phyloP scores from a whole-genome alignment of 2,113 vertebrate species.

The Muntiacus muntjak region DNA sequence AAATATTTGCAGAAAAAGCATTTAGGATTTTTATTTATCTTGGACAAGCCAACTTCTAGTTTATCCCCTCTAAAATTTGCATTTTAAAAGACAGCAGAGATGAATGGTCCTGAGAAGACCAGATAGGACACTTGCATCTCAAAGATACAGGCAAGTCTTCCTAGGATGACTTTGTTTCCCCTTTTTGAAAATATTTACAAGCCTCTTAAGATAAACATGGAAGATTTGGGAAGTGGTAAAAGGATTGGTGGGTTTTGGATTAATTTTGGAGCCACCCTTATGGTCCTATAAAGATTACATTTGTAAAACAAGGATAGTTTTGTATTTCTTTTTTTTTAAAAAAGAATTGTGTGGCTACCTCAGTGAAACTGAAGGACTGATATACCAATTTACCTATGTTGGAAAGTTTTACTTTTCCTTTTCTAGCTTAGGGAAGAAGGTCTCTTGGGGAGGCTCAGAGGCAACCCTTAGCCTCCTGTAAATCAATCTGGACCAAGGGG shows the following conservation, averaged over 20 bases:
- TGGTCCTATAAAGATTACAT: not conserved
- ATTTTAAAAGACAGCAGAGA: not conserved
- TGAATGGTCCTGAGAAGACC: not conserved
- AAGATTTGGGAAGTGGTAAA: not conserved
- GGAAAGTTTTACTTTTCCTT: not conserved
- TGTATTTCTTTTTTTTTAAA: not conserved
- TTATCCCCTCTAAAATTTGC: not conserved
- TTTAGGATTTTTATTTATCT: not conserved
- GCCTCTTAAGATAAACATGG: not conserved
- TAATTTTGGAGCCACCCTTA: not conserved
- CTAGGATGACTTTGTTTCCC: not conserved
- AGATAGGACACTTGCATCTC: not conserved
- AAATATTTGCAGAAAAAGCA: not conserved
- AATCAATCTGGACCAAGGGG: not conserved
- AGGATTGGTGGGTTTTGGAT: not conserved
- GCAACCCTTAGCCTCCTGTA: not conserved
- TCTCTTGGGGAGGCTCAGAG: not conserved
- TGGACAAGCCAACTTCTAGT: not conserved
- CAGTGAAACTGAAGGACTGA: not conserved
- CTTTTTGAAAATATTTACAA: not conserved
- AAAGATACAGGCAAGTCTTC: not conserved
- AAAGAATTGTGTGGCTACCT: not conserved
- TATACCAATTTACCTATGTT: not conserved
- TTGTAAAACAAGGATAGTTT: not conserved
- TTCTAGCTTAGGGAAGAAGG: not conserved